phyloP scores from a whole-genome alignment of 2,797 vertebrate species.

The Helostoma temminkii region DNA sequence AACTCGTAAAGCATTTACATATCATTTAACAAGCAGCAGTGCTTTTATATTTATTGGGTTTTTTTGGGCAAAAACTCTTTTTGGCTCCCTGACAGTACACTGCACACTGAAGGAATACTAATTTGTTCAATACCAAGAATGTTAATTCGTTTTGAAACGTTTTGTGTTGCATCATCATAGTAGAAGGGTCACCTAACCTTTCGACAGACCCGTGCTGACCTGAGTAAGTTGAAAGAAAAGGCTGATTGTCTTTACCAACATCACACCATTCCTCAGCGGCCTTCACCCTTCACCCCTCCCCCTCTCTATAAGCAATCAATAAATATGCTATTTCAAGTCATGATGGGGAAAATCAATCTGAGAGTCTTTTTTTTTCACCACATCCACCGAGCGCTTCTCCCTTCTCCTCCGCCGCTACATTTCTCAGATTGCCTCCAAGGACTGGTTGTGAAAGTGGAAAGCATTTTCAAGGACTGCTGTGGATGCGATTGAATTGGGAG shows the following conservation, averaged over 20 bases:
- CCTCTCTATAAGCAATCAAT: constrained; percentile 78
- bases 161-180: neutral
- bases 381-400: constrained; percentile 8
- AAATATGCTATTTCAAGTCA: constrained; percentile 81
- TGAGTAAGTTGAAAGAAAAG: constrained; percentile 8
- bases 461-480: constrained; percentile 72
- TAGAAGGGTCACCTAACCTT: constrained; percentile 3
- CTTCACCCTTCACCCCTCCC: constrained; percentile 49
- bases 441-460: constrained; percentile 74
- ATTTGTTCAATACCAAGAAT: constrained; percentile 7
- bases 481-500: constrained; percentile 68
- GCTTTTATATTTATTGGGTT: neutral
- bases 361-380: constrained; percentile 40
- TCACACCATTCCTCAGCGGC: constrained; percentile 37
- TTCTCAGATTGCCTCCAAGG: constrained; percentile 65
- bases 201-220: constrained; percentile 18
- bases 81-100: neutral
- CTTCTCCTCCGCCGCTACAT: constrained; percentile 36
- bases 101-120: neutral
- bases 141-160: neutral
- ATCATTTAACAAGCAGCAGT: neutral
- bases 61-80: neutral
- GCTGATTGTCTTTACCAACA: constrained; percentile 23
- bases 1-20: constrained; percentile 12
- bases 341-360: constrained; percentile 83